Evolutionary conservation across 2,113 vertebrate genomes (phyloP), one percentile per base, ranked within the genome.

Genomic region (Rhinoptilus africanus): DNA sequence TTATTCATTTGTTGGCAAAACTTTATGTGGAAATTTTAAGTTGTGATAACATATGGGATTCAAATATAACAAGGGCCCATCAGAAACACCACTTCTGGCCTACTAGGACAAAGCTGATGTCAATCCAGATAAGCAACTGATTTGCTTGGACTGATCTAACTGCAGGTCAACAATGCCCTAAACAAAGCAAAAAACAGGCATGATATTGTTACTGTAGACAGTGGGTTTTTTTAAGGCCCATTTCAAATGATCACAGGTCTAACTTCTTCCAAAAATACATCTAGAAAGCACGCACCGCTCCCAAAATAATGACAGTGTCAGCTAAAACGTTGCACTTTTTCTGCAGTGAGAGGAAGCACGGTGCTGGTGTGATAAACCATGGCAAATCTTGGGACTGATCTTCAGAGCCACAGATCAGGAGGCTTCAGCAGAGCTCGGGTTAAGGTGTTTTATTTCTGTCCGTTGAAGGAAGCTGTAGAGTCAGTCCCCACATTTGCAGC

Each of bases 201-300:
- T n/a, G 39, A 28, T 32, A 10, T 13, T 13, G 6, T 4, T 27
- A 2, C 3, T 60, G 63, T 34, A 39, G 26, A 16, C 15, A 16
- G 5, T 1, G 1, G 16, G 1, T 7, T 20, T 43, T 56, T 68
- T 62, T 10, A 12, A 71, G n/a, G 6, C 28, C 17, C 3, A 8
- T 82, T 92, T 96, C 90, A 86, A 86, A 39, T 64, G 82, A 88
- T 85, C 35, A 24, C 72, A 32, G 39, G 8, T 51, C 17, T 77
- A 85, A 77, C 39, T 87, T 64, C 35, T 91, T 93, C 83, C 76
- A 77, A 66, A 84, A 93, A 91, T 56, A 63, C 62, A 66, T 85
- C 81, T 81, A 54, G 95, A 95, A 94, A 91, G 27, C 45, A 69
- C 16, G 18, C 12, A 30, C 2, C 7, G 18, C 62, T 90, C 60